Conservation (phyloP, 2,888 invertebrate species). For the Onthophagus sagittarius region DNA sequence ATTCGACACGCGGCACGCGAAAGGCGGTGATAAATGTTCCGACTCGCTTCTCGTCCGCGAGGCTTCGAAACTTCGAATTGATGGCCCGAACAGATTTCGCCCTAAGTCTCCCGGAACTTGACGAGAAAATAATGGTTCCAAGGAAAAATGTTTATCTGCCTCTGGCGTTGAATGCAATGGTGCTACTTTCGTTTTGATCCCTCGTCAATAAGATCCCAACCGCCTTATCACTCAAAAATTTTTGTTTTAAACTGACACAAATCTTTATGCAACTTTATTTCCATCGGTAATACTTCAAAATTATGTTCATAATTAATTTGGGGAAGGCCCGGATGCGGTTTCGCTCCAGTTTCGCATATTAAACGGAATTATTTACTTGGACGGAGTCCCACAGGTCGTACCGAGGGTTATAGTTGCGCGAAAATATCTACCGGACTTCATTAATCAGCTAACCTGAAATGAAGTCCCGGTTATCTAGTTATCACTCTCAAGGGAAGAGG, state of each 20-base stretch:
- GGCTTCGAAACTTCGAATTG: neutral
- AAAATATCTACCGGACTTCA: conserved; percentile 1
- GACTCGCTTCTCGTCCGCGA: neutral
- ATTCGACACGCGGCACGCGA: neutral
- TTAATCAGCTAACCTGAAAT: neutral
- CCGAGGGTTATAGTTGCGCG: neutral
- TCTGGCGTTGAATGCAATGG: neutral
- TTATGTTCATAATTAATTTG: conserved; percentile 11
- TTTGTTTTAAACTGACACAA: too few relatives aligned
- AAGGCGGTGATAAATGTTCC: neutral
- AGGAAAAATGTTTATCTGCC: neutral
- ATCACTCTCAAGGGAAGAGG: neutral
- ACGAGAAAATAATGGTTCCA: neutral
- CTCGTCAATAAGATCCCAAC: neutral
- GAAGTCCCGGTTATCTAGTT: neutral
- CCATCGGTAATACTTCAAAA: conserved; percentile 1
- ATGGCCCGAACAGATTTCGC: neutral
- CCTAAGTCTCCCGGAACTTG: neutral
- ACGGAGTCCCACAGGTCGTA: neutral
- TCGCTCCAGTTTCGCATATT: conserved; percentile 6
- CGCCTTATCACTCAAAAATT: too few relatives aligned
- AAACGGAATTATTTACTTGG: conserved; percentile 6
- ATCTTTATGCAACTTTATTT: too few relatives aligned
- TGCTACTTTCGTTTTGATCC: neutral
- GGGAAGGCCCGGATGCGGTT: neutral